Conservation (phyloP, 2,113 vertebrate species). For the Gasterosteus aculeatus region DNA sequence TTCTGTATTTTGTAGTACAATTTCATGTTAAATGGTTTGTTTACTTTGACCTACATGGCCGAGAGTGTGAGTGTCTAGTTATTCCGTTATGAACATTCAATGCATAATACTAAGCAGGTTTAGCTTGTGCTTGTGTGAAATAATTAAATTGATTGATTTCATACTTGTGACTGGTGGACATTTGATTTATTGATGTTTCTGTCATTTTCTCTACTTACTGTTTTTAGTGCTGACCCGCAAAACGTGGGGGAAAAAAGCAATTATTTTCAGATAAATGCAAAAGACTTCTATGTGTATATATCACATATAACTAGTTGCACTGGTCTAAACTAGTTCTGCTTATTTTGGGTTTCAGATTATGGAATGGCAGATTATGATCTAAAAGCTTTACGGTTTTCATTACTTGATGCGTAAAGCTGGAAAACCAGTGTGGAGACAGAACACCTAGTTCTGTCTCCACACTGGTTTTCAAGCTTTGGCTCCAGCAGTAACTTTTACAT, state of each 20-base stretch:
- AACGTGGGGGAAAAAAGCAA: neutral
- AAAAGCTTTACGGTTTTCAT: constrained; percentile 18
- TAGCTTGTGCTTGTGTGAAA: constrained; percentile 61
- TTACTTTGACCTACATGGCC: constrained; percentile 39
- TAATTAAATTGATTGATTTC: constrained; percentile 76
- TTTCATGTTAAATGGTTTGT: constrained; percentile 39
- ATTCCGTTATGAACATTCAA: constrained; percentile 27
- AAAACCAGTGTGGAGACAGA: constrained; percentile 10
- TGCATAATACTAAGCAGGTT: constrained; percentile 39
- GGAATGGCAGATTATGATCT: neutral
- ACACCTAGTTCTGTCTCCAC: constrained; percentile 38
- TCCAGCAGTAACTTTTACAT: constrained; percentile 35
- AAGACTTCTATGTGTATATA: neutral
- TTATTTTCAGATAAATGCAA: neutral
- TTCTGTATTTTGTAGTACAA: constrained; percentile 41
- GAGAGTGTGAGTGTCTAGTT: constrained; percentile 29
- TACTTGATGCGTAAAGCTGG: neutral
- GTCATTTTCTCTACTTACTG: neutral
- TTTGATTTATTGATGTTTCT: constrained; percentile 44
- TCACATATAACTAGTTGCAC: neutral
- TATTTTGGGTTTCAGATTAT: neutral
- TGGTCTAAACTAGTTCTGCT: neutral
- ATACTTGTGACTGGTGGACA: constrained; percentile 50
- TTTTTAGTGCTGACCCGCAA: neutral
- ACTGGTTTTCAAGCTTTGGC: neutral